Evolutionary conservation across 2,888 invertebrate genomes (phyloP).

Genomic region (Drosophila longiperda): DNA sequence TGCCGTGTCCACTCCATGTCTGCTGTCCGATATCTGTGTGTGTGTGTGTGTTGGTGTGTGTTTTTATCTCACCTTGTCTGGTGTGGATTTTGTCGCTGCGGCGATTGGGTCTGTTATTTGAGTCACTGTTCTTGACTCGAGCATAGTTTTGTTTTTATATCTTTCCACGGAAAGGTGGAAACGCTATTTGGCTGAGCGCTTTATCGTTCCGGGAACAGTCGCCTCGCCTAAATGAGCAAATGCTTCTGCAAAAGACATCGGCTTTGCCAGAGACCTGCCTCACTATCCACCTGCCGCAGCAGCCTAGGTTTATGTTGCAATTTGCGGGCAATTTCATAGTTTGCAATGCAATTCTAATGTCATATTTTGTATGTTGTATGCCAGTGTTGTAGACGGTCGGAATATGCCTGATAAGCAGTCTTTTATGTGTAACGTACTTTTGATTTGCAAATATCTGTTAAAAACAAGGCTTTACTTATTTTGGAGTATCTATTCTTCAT

Average conservation of each 20-base stretch:
- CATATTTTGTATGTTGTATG: background rate
- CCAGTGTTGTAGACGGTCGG: background rate
- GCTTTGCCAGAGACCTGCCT: slow-evolving; percentile 29
- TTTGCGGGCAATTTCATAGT: slow-evolving; percentile 13
- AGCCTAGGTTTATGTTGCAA: slow-evolving; percentile 9
- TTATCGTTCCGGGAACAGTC: slow-evolving; percentile 41
- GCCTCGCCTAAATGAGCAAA: slow-evolving; percentile 1
- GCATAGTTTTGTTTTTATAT: slow-evolving; percentile 15
- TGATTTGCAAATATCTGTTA: background rate
- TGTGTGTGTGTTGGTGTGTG: background rate
- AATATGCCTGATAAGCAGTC: background rate
- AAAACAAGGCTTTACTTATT: background rate
- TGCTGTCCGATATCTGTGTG: slow-evolving; percentile 1
- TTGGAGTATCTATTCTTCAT: background rate
- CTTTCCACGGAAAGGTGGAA: slow-evolving; percentile 12
- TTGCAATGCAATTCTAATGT: slow-evolving; percentile 19
- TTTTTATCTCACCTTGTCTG: slow-evolving; percentile 1
- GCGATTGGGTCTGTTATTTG: slow-evolving; percentile 12
- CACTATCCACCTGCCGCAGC: background rate
- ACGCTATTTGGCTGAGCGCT: slow-evolving; percentile 46
- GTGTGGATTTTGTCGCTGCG: slow-evolving; percentile 5
- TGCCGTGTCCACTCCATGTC: slow-evolving; percentile 21
- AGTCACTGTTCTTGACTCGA: slow-evolving; percentile 47
- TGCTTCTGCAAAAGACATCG: slow-evolving; percentile 47
- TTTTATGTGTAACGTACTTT: background rate